Evolutionary conservation across 2,888 invertebrate species (phyloP), one percentile per base, ranked within the genome.

Genomic region (Microplitis deprimator): DNA sequence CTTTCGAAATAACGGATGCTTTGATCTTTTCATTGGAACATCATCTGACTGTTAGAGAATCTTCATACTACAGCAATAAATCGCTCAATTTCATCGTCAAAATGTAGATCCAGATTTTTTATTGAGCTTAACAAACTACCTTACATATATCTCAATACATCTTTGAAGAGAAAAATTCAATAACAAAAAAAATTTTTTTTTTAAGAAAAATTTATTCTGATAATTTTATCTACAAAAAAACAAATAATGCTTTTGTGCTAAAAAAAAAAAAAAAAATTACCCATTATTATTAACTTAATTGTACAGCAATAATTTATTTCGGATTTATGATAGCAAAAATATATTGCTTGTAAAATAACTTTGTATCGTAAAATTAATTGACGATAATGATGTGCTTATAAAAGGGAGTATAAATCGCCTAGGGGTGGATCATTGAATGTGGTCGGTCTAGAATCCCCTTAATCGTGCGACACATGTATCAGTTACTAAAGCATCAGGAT

Each of bases 21-120:
- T 82, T 82, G 80, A 82, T 82, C 82, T 82, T 78, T 81, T 78
- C 80, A 81, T 82, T 73, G 75, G 77, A 20, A 62, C 77, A 77
- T 80, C 77, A 77, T 80, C 72, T 69, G 40, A 75, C 59, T 73
- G 61, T 76, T 77, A 60, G 79, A 29, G 41, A 60, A 68, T 72
- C 38, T 64, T 79, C 77, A 77, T 75, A 64, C 29, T 64, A 50
- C 60, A 16, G 8, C 68, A 71, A 77, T 77, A 77, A 73, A 71
- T 77, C 77, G 77, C 77, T 77, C 77, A 77, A 77, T 77, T 77
- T 77, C 73, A 50, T 73, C 29, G 16, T 38, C 61, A 59, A 73
- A 59, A 67, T 72, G 59, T 60, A 17, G 67, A 41, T 20, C 59
- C n/a, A 73, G 20, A 39, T 38, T 60, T 65, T 40, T 64, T n/a